These are phyloP conservation scores for Nasonia vitripennis DNA, from an alignment of 1,140 invertebrate species.

Conservation along the genomic window DNA sequence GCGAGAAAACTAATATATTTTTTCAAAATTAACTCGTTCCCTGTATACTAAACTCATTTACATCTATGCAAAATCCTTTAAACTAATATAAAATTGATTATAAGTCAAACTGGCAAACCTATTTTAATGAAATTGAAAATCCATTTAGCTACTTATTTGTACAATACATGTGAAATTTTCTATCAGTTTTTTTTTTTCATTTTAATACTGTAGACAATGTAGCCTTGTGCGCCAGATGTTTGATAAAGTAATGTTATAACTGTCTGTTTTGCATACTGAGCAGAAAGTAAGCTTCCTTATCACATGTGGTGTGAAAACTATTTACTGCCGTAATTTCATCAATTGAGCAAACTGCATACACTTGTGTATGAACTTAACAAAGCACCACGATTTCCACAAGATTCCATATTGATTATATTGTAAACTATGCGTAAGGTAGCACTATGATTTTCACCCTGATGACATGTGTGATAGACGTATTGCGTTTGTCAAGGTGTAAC, in stretches of 20 bases:
- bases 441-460: constrained; percentile 51
- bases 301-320: constrained; percentile 33
- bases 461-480: constrained; percentile 51
- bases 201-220: constrained; percentile 33
- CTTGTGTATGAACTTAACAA: constrained; percentile 43
- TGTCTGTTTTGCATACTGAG: constrained; percentile 32
- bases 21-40: constrained; percentile 13
- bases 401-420: constrained; percentile 54
- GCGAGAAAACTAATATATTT: constrained; percentile 41
- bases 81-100: neutral
- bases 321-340: constrained; percentile 34
- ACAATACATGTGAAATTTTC: neutral
- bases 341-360: constrained; percentile 36
- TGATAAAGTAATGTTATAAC: constrained; percentile 29
- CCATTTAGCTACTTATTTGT: constrained; percentile 10
- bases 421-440: constrained; percentile 52
- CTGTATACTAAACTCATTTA: constrained; percentile 10
- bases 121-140: constrained; percentile 38
- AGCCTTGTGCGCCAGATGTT: constrained; percentile 20
- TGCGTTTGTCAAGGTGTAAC: constrained; percentile 50
- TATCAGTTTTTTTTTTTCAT: neutral
- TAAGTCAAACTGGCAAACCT: constrained; percentile 11
- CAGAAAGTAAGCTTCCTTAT: constrained; percentile 41
- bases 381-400: constrained; percentile 56
- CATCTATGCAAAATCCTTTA: neutral